Conservation (phyloP, 2,888 invertebrate species). For the Polia nebulosa region DNA sequence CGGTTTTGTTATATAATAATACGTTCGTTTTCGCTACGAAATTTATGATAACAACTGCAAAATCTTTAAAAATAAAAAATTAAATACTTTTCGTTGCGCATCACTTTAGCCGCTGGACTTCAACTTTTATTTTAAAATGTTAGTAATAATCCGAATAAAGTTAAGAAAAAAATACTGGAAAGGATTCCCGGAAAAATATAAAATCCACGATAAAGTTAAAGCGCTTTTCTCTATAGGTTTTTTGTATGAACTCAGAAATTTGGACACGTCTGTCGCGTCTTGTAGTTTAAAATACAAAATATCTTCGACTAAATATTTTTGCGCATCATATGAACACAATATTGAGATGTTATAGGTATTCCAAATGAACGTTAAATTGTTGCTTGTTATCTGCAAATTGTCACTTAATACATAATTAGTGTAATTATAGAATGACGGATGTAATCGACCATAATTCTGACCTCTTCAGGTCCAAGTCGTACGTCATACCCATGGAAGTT, state of each 20-base stretch:
- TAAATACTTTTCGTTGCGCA: too few relatives aligned
- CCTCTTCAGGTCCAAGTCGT: constrained; percentile 7
- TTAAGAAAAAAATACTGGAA: neutral
- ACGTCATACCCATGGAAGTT: constrained; percentile 25
- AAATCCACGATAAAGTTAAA: too few relatives aligned
- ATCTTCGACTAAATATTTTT: neutral
- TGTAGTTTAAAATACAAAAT: neutral
- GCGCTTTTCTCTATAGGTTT: neutral
- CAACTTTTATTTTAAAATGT: too few relatives aligned
- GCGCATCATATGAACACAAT: neutral
- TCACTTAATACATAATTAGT: constrained; percentile 11
- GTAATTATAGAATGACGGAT: constrained; percentile 19
- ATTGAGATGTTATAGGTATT: constrained; percentile 4
- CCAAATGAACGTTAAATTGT: neutral
- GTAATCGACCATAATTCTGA: constrained; percentile 40
- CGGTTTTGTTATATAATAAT: too few relatives aligned
- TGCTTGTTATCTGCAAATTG: constrained; percentile 24
- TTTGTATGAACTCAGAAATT: neutral
- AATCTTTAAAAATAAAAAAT: too few relatives aligned
- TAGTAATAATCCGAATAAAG: neutral
- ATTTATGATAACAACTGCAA: too few relatives aligned
- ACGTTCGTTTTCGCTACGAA: too few relatives aligned
- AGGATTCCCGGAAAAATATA: neutral
- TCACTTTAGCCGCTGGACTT: too few relatives aligned
- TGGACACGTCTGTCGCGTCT: neutral